Percentiles rank a stretch among this genome's conserved stretches.
Conservation (phyloP, 2,797 vertebrate species). For the Eulemur mongoz region DNA sequence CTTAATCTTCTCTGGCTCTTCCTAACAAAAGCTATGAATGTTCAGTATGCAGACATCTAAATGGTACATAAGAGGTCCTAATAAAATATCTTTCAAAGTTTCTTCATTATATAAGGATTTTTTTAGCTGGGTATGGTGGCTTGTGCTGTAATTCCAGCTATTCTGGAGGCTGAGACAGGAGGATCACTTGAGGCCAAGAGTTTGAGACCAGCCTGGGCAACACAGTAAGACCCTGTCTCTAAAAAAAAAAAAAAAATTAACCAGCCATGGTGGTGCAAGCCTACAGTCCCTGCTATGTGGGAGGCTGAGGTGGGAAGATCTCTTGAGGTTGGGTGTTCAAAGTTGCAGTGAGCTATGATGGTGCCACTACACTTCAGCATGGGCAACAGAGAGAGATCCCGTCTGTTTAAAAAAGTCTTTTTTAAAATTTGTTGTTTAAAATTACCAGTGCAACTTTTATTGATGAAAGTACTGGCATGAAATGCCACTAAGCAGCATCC, state of each 20-base stretch:
- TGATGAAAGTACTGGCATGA: constrained; percentile 34
- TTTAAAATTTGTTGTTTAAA: constrained; percentile 3
- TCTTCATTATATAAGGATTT: constrained; percentile 15
- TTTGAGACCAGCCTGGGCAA: neutral
- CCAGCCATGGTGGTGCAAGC: neutral
- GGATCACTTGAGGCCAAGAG: neutral
- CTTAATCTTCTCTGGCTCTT: neutral
- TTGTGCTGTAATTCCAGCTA: neutral
- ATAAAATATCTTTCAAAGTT: constrained; percentile 16
- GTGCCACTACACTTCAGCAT: too few species aligned
- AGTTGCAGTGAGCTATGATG: too few species aligned
- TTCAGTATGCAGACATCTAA: neutral
- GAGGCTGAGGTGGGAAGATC: neutral
- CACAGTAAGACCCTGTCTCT: neutral
- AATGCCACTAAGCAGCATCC: neutral
- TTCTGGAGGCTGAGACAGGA: neutral
- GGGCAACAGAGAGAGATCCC: too few species aligned
- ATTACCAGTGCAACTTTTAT: constrained; percentile 22
- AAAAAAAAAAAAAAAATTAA: too few species aligned
- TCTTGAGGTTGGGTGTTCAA: too few species aligned
- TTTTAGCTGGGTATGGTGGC: neutral
- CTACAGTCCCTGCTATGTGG: neutral
- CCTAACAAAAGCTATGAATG: neutral
- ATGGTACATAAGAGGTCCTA: neutral
- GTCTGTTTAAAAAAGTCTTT: neutral